Evolutionary conservation across 1,140 invertebrate species (phyloP).

Genomic region (Chelonus insularis): DNA sequence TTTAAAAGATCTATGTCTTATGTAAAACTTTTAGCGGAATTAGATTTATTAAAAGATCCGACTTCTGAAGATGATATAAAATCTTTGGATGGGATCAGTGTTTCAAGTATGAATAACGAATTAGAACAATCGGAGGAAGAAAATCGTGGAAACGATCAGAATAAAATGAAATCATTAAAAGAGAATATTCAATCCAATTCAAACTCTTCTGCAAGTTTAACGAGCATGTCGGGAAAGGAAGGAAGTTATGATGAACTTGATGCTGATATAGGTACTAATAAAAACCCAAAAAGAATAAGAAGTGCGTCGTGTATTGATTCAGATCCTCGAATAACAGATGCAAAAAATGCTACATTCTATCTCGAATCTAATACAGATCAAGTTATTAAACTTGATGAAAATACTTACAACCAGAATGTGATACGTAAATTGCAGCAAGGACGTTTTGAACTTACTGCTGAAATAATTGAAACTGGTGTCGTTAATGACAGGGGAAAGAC

Average conservation of each 20-base stretch:
- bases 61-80: constrained; percentile 62
- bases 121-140: constrained; percentile 44
- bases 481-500: constrained; percentile 78
- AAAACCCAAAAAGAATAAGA: constrained; percentile 31
- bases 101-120: constrained; percentile 55
- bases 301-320: constrained; percentile 37
- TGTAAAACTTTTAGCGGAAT: constrained; percentile 73
- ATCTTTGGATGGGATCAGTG: constrained; percentile 59
- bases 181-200: constrained; percentile 38
- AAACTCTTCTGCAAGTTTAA: constrained; percentile 37
- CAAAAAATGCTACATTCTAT: constrained; percentile 41
- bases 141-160: constrained; percentile 20
- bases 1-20: constrained; percentile 74
- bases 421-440: constrained; percentile 65
- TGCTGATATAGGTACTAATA: constrained; percentile 6
- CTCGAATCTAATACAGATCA: constrained; percentile 44
- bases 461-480: constrained; percentile 75
- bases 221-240: constrained; percentile 32
- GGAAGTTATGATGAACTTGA: constrained; percentile 37
- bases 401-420: constrained; percentile 46
- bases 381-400: constrained; percentile 45
- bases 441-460: constrained; percentile 65
- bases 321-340: constrained; percentile 35
- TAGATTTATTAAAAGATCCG: constrained; percentile 71
- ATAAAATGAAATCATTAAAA: constrained; percentile 6